A percentile compares a stretch with the other conserved stretches of the same genome.
Evolutionary conservation across 2,888 invertebrate species (phyloP).

Genomic region (Auanema freiburgensis): DNA sequence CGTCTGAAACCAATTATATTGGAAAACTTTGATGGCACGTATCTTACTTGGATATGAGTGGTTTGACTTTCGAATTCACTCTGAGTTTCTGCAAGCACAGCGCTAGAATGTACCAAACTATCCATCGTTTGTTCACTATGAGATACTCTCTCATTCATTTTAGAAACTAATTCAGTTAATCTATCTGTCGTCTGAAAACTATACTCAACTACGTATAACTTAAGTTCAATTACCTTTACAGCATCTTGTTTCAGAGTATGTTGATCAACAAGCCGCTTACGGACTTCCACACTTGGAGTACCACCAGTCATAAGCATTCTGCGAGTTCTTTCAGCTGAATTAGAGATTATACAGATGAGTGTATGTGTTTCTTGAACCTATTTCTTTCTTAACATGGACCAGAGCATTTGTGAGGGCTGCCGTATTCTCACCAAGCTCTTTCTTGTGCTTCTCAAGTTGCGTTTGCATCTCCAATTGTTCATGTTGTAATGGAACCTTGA

Average conservation of each 20-base stretch:
- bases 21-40: background rate
- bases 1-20: constrained; percentile 69
- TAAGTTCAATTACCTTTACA: constrained; percentile 10
- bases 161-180: constrained; percentile 38
- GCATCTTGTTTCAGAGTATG: constrained; percentile 14
- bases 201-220: background rate
- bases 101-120: constrained; percentile 72
- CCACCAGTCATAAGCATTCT: constrained; percentile 11
- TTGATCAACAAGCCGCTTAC: constrained; percentile 11
- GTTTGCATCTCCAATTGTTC: constrained; percentile 17
- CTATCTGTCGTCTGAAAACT: constrained; percentile 16
- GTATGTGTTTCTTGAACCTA: constrained; percentile 7
- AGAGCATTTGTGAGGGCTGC: constrained; percentile 11
- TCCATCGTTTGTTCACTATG: constrained; percentile 75
- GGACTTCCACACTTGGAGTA: background rate
- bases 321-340: constrained; percentile 7
- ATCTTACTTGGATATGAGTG: constrained; percentile 36
- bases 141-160: constrained; percentile 47
- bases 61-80: constrained; percentile 48
- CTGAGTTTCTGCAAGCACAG: constrained; percentile 57
- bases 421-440: constrained; percentile 20
- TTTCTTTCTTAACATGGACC: constrained; percentile 12
- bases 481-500: constrained; percentile 16
- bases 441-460: constrained; percentile 13
- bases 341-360: background rate